Base-by-base conservation (phyloP, 1,140 invertebrate species). In the Magallana angulata region DNA sequence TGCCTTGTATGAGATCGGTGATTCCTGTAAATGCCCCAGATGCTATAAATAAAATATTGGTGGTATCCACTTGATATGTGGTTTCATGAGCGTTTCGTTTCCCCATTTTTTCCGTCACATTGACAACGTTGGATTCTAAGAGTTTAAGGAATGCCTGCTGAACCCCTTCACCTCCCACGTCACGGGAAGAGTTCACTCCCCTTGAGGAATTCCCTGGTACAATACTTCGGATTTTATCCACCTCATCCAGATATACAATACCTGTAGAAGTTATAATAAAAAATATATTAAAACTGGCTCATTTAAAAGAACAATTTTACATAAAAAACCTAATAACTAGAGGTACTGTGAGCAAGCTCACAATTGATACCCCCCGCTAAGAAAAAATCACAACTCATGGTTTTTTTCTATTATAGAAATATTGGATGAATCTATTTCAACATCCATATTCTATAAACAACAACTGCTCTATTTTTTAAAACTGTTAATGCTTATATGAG, bases 231-330 rank as follows among this genome's bases (percentile, higher is more conserved):
- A 99, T 99, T 96, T 99, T 99, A 94, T 99, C 99, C 18, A 99
- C 98, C 95, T 99, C 99, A 95, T 99, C 99, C 85, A 99, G 95
- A 94, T 99, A 99, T n/a, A 99, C 98, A 90, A 99, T 99, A 30
- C 98, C 96, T 95, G 92, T 11, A 82, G 57, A 9, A 64, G 7
- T 16, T 48, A 48, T 48, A 4, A 48, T 5, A 48, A 48, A 48
- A 0, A 48, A 4, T 5, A 48, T 48, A 2, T 48, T 1, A 48
- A 48, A 48, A 48, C 36, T 48, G 36, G 5, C 36, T 48, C 36
- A 48, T 48, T 0, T 48, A 48, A 48, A 4, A 48, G 36, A 48
- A 48, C 36, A 48, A 48, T 2, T 48, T 48, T 48, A 48, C 36
- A 48, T 48, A 48, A 48, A 48, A 48, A 48, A 48, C 24, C 24